Percentiles rank a stretch among this genome's conserved stretches.
These are phyloP conservation scores for Bombus ignitus DNA, from an alignment of 1,140 invertebrate genomes.

Conservation along the genomic window DNA sequence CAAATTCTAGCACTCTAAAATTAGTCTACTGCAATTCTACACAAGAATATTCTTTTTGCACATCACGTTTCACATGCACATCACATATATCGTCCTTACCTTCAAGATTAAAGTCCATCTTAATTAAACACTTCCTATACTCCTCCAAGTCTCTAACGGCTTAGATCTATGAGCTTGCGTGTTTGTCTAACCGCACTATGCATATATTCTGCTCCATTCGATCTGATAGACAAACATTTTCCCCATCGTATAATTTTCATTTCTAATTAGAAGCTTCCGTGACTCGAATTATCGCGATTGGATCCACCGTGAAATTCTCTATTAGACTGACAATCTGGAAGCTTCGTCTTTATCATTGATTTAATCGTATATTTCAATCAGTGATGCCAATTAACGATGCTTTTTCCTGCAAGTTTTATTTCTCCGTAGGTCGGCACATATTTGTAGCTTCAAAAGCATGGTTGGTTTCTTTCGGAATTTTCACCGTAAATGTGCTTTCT, in stretches of 20 bases:
- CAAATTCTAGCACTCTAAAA: neutral
- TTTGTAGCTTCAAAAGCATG: slow-evolving; percentile 16
- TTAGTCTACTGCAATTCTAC: neutral
- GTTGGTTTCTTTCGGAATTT: slow-evolving; percentile 26
- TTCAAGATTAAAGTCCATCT: neutral
- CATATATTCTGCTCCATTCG: neutral
- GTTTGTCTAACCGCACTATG: neutral
- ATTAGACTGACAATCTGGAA: neutral
- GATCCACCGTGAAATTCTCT: neutral
- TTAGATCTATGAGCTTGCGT: neutral
- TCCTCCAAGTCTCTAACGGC: neutral
- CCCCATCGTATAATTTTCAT: neutral
- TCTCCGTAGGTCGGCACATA: neutral
- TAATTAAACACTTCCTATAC: slow-evolving; percentile 19
- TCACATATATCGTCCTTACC: neutral
- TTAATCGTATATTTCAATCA: neutral
- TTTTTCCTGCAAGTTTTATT: neutral
- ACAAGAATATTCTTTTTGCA: neutral
- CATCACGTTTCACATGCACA: neutral
- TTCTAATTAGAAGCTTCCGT: slow-evolving; percentile 1
- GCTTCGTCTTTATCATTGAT: neutral
- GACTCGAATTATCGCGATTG: slow-evolving; percentile 5
- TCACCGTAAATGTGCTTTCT: neutral
- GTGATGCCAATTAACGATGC: slow-evolving; percentile 32
- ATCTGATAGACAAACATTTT: slow-evolving; percentile 5